Evolutionary conservation across 2,888 invertebrate species (phyloP), one percentile per base, ranked within the genome.

Genomic region (Ethmia dodecea): DNA sequence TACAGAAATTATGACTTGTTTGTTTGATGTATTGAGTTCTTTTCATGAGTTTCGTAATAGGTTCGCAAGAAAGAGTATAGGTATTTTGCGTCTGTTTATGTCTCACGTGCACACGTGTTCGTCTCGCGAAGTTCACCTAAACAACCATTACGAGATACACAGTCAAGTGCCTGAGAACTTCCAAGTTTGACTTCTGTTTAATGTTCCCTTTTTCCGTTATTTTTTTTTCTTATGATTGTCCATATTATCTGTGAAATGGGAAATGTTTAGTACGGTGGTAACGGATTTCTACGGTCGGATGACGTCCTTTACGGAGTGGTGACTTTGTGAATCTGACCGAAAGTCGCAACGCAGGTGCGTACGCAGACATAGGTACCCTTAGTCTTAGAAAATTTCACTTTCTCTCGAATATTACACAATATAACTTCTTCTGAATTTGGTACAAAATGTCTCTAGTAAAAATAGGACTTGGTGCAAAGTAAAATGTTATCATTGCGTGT

Each of bases 251-350:
- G 15, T 31, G 31, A 25, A 25, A 31, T 10, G 14, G 11, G 31
- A 15, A 15, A 22, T n/a, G 22, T 8, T 18, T 9, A 9, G 9
- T 10, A 26, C 26, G 26, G 6, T 26, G 28, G 60, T 83, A 86
- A 84, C 84, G 84, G 75, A 77, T 67, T 84, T 78, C 60, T 56
- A 74, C 71, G 84, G 68, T 76, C 58, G 62, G 63, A 42, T 46
- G 60, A 48, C 63, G 73, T 56, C 77, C 69, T 78, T 65, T 62
- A 68, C 66, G 71, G 60, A 46, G 45, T 47, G 59, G 62, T 62
- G 62, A 55, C 44, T 55, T 53, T 45, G 38, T 37, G 40, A 43
- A 40, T 35, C 25, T 50, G 50, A 58, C 62, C 66, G 75, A 70
- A 70, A 55, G 60, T 40, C 49, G 54, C 75, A 74, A 41, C 49